These are phyloP conservation scores for Xenops minutus DNA, from an alignment of 2,797 vertebrate genomes.

Conservation along the genomic window DNA sequence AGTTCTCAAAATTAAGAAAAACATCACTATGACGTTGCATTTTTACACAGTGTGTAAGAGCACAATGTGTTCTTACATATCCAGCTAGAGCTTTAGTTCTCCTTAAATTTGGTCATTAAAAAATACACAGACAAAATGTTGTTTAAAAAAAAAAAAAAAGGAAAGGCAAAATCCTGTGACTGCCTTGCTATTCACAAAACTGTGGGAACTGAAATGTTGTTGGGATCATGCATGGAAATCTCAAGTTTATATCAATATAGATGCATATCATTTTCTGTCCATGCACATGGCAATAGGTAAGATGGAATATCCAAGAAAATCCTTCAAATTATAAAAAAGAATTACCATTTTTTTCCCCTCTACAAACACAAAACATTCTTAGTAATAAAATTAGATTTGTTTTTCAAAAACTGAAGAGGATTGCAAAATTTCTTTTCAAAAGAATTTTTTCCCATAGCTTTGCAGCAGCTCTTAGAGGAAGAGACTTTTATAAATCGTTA, in stretches of 20 bases:
- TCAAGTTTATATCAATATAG: background rate
- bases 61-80: background rate
- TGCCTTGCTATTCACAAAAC: background rate
- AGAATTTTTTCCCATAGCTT: background rate
- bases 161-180: background rate
- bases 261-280: background rate
- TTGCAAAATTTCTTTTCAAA: background rate
- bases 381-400: background rate
- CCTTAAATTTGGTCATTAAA: background rate
- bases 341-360: background rate
- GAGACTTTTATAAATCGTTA: background rate
- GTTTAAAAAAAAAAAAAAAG: background rate
- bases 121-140: background rate
- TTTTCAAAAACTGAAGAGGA: background rate
- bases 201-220: background rate
- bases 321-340: background rate
- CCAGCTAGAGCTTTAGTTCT: background rate
- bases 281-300: background rate
- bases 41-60: rapidly evolving
- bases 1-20: background rate
- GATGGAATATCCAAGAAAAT: background rate
- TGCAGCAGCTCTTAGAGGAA: background rate
- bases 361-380: background rate
- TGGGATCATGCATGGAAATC: background rate
- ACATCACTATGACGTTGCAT: background rate